These are phyloP conservation scores for Nymphalis urticae DNA, from an alignment of 2,888 invertebrate species.

Conservation along the genomic window DNA sequence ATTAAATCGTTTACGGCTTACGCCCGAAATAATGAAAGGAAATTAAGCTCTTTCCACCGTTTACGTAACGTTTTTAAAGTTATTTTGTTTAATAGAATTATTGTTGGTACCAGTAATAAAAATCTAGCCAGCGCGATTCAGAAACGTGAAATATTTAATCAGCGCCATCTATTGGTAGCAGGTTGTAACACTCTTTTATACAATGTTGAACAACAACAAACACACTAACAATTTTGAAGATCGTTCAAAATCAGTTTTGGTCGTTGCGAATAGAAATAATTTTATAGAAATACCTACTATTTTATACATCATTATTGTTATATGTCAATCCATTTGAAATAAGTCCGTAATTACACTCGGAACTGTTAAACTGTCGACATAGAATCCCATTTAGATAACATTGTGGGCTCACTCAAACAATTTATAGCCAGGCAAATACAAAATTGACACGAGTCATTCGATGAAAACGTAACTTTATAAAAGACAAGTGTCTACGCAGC, in stretches of 20 bases:
- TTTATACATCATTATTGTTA: neutral
- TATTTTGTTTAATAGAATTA: too few relatives aligned
- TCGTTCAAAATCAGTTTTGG: conserved; percentile 30
- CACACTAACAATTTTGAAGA: neutral
- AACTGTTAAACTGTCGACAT: conserved; percentile 3
- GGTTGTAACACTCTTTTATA: too few relatives aligned
- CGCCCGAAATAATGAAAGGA: too few relatives aligned
- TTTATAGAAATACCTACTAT: conserved; percentile 8
- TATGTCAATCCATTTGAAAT: neutral
- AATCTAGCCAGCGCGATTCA: too few relatives aligned
- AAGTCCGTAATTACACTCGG: conserved; percentile 1
- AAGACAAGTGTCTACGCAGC: conserved; percentile 18
- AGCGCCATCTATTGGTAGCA: too few relatives aligned
- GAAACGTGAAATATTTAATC: too few relatives aligned
- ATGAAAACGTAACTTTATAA: conserved; percentile 18
- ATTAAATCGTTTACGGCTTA: conserved; percentile 28
- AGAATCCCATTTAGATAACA: conserved; percentile 11
- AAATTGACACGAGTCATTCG: conserved; percentile 11
- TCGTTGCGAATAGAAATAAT: conserved; percentile 18
- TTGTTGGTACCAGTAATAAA: too few relatives aligned
- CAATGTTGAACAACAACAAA: too few relatives aligned
- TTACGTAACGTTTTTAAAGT: too few relatives aligned
- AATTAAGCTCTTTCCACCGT: too few relatives aligned
- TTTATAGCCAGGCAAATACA: conserved; percentile 10
- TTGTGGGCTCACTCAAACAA: conserved; percentile 8